Evolutionary conservation across 1,140 invertebrate species (phyloP).

Genomic region (Tribolium madens): DNA sequence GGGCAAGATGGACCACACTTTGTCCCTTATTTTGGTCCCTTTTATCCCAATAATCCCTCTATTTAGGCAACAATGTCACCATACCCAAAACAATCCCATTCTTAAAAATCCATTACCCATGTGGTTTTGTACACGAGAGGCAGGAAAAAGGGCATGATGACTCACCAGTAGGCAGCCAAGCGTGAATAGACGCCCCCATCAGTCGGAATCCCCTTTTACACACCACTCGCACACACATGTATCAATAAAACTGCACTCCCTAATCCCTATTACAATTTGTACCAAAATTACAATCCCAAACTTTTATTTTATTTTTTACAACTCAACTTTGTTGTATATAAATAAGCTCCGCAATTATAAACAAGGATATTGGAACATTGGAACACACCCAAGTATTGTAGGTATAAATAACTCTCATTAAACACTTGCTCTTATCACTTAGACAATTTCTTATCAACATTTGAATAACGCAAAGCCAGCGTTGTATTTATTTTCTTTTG

Average conservation of each 20-base stretch:
- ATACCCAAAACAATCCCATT: background rate
- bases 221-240: slow-evolving; percentile 23
- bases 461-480: too few species aligned
- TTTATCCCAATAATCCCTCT: too few species aligned
- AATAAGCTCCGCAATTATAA: background rate
- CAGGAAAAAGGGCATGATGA: slow-evolving; percentile 1
- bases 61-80: background rate
- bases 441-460: background rate
- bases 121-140: background rate
- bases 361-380: background rate
- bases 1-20: too few species aligned
- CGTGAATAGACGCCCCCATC: slow-evolving; percentile 12
- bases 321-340: background rate
- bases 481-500: too few species aligned
- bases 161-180: slow-evolving; percentile 6
- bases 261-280: background rate
- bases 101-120: slow-evolving; percentile 4
- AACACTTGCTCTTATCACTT: background rate
- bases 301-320: background rate
- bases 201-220: slow-evolving; percentile 30
- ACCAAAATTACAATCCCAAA: background rate
- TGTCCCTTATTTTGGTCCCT: too few species aligned
- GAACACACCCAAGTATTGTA: background rate
- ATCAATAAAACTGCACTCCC: slow-evolving; percentile 13
- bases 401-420: background rate